These are phyloP conservation scores for Bathynomus jamesi DNA, from an alignment of 1,140 invertebrate species.

Conservation along the genomic window DNA sequence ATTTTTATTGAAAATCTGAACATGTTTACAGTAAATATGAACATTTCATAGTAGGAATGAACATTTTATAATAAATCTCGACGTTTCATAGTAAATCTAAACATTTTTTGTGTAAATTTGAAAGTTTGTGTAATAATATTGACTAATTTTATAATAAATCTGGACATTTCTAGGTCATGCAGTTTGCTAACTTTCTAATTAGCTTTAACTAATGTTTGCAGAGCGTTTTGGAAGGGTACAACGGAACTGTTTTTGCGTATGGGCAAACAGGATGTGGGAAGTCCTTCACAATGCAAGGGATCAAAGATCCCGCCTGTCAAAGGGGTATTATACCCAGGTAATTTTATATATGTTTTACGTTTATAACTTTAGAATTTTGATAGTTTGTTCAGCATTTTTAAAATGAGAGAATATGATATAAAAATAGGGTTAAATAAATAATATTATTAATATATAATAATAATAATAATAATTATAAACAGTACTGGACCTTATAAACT, in stretches of 20 bases:
- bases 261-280: slow-evolving; percentile 78
- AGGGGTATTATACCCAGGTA: slow-evolving; percentile 66
- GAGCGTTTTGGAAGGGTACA: slow-evolving; percentile 79
- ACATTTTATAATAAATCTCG: too few relatives aligned
- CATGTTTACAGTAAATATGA: too few relatives aligned
- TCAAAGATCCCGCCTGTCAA: slow-evolving; percentile 47
- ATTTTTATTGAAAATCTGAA: too few relatives aligned
- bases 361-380: not conserved
- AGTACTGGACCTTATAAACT: not conserved
- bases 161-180: too few relatives aligned
- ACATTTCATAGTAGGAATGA: too few relatives aligned
- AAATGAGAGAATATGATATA: too few relatives aligned
- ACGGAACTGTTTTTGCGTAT: slow-evolving; percentile 81
- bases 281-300: slow-evolving; percentile 51
- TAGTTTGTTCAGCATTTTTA: not conserved
- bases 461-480: not conserved
- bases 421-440: too few relatives aligned
- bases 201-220: slow-evolving; percentile 38
- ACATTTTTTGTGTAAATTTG: too few relatives aligned
- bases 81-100: too few relatives aligned
- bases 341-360: not conserved
- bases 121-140: too few relatives aligned
- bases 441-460: not conserved
- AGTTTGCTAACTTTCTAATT: too few relatives aligned
- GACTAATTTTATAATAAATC: too few relatives aligned